Evolutionary conservation across 1,140 invertebrate species (phyloP), one percentile per base, ranked within the genome.

Genomic region (Globodera rostochiensis): DNA sequence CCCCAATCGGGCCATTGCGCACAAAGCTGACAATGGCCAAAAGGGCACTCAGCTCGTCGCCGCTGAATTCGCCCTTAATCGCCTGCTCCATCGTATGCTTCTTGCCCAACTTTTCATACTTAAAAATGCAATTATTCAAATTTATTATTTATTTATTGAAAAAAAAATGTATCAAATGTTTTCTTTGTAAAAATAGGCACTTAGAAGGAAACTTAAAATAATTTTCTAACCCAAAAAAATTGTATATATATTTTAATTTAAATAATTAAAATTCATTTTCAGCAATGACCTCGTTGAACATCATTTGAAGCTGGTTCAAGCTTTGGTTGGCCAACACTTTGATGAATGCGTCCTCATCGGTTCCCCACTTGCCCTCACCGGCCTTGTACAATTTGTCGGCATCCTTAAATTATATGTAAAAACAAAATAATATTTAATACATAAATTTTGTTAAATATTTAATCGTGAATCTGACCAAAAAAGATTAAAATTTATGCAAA

Each of bases 31-130:
- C 53, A 83, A 83, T 84, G 9, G 95, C 94, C 73, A 95, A 91
- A 87, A 96, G 93, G 60, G 94, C 95, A 87, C 94, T 93, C 90
- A 95, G 93, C 8, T 96, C 91, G 86, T 94, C 93, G 80, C 95
- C 95, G 81, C 94, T 94, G 90, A 96, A 95, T 91, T 97, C 95
- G 75, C 93, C 92, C 88, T 95, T 94, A 87, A 97, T 94, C 6
- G 94, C 93, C n/a, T 94, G 92, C 87, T 95, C 94, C 84, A 97
- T 94, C 79, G 93, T 93, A 84, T 94, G 93, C 69, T 71, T 71
- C 50, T 94, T 94, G 53, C 94, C 91, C 9, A 91, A 85, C 81
- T 91, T 89, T 67, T 90, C 86, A 84, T 92, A 92, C 82, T 78
- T 5, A 36, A 64, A 78, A 19, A 75, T n/a, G 19, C 9, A 46